These are phyloP conservation scores for Lagopus leucura DNA, from an alignment of 2,113 vertebrate genomes.

Conservation along the genomic window DNA sequence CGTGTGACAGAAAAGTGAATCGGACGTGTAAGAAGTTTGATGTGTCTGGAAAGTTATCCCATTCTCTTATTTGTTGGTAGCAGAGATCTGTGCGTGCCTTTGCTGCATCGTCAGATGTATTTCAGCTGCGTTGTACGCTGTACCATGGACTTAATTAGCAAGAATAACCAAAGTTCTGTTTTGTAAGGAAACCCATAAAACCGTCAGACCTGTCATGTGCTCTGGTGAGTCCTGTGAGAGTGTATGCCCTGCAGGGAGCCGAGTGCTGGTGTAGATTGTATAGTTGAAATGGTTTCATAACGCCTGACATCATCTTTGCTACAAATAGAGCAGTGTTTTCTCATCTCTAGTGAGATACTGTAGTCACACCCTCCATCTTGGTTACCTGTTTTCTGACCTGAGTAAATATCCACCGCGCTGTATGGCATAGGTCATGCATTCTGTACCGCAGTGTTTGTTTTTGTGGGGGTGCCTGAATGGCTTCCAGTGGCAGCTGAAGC, in stretches of 20 bases:
- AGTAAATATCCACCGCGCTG: neutral
- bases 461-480: neutral
- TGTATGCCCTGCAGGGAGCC: neutral
- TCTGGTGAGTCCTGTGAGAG: neutral
- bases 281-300: slow-evolving; percentile 11
- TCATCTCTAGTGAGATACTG: neutral
- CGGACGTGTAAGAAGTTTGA: neutral
- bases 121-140: neutral
- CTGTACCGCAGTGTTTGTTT: neutral
- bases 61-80: neutral
- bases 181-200: neutral
- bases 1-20: neutral
- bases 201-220: neutral
- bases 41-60: neutral
- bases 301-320: slow-evolving; percentile 52
- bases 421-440: accelerated
- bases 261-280: slow-evolving; percentile 3
- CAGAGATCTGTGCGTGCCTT: accelerated
- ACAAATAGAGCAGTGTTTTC: slow-evolving; percentile 51
- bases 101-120: neutral
- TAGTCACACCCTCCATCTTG: neutral
- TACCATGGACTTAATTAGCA: neutral
- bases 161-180: neutral
- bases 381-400: neutral
- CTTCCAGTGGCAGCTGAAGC: neutral